These are phyloP conservation scores for Psilopsiagon aurifrons DNA, from an alignment of 2,113 vertebrate species.

Conservation along the genomic window DNA sequence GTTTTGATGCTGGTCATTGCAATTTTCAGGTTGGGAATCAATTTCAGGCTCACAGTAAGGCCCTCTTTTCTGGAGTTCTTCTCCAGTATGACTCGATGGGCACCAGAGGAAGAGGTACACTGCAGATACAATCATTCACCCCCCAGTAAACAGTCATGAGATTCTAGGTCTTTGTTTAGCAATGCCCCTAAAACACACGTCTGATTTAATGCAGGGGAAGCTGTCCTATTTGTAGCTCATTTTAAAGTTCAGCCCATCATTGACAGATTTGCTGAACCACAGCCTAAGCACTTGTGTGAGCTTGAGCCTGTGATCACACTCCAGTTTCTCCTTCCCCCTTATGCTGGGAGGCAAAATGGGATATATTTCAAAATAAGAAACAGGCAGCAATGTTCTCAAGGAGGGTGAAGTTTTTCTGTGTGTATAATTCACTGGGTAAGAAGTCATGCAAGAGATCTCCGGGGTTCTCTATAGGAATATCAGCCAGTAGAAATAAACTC, in stretches of 20 bases:
- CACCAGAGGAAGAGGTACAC: not conserved
- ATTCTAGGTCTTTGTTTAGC: not conserved
- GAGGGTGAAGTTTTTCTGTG: not conserved
- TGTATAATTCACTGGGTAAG: not conserved
- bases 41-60: not conserved
- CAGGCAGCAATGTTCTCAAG: not conserved
- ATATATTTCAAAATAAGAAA: not conserved
- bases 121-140: not conserved
- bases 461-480: not conserved
- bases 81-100: not conserved
- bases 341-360: accelerated
- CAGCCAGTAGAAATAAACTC: not conserved
- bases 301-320: not conserved
- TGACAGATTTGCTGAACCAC: not conserved
- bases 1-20: not conserved
- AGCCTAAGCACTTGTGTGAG: accelerated
- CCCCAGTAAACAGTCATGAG: not conserved
- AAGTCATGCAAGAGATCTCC: not conserved
- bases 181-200: not conserved
- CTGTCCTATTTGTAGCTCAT: not conserved
- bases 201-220: not conserved
- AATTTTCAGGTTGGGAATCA: not conserved
- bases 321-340: not conserved
- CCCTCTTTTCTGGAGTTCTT: not conserved
- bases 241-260: not conserved